Evolutionary conservation across 1,140 invertebrate genomes (phyloP), one percentile per base, ranked within the genome.

Genomic region (Halesus radiatus): DNA sequence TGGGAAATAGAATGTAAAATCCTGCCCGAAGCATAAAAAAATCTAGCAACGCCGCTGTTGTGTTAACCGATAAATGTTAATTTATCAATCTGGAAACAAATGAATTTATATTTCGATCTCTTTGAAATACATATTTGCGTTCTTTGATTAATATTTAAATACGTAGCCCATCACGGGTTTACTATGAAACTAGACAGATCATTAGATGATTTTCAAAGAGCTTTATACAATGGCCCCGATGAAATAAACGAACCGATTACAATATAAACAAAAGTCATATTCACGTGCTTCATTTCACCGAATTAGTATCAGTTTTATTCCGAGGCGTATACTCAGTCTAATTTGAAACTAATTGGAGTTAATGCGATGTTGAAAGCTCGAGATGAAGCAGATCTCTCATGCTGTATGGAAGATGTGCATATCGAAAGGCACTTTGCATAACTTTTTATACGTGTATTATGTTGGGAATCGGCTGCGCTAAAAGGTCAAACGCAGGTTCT

Each of bases 321-420:
- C 32, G 22, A 75, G 60, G 56, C 75, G 79, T 80, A 74, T 56
- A 70, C 54, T 52, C 56, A 66, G 64, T 77, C 79, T 80, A 80
- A 80, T 77, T 80, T 76, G 75, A 80, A 77, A 80, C 79, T 80
- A 80, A 80, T 80, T 80, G 79, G 75, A 80, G 62, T 52, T 80
- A 80, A 80, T 80, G 79, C 66, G 75, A 23, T 77, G 79, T 60
- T 80, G 79, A 80, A 80, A 72, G 66, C 50, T 45, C n/a, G 60
- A 62, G 50, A 72, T 64, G 68, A 64, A 37, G 18, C 18, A 77
- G 45, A 72, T 32, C 52, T 18, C 60, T 77, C 29, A 4, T 77
- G 56, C 26, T 77, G 56, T 60, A 32, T 32, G 20, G 13, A 13
- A 56, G 70, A 60, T 77, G 66, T 77, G 75, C 45, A 53, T 77